Percentiles rank a stretch among this genome's conserved stretches.
phyloP scores from a whole-genome alignment of 2,888 invertebrate genomes.

The Calliopum simillimum region DNA sequence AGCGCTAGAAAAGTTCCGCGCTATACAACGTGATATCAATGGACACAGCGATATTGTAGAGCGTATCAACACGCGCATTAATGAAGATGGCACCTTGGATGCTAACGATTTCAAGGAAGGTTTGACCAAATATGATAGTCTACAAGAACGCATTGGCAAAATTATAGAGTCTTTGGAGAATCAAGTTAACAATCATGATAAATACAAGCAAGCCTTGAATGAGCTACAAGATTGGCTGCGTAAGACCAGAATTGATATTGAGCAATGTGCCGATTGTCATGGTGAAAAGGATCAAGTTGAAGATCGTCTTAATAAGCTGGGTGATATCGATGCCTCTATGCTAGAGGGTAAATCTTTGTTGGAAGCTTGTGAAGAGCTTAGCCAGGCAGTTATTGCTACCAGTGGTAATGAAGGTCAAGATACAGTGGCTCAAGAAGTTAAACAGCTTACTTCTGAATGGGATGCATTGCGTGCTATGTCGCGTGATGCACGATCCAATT shows the following conservation, averaged over 20 bases:
- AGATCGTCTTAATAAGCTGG: slow-evolving; percentile 81
- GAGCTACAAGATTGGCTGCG: slow-evolving; percentile 89
- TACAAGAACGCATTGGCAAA: slow-evolving; percentile 75
- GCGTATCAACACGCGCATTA: slow-evolving; percentile 79
- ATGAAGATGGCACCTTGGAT: slow-evolving; percentile 76
- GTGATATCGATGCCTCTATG: slow-evolving; percentile 76
- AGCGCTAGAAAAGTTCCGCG: slow-evolving; percentile 86
- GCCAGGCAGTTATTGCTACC: slow-evolving; percentile 79
- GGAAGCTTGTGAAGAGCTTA: slow-evolving; percentile 78
- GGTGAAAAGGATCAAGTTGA: slow-evolving; percentile 85
- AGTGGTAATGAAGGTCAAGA: slow-evolving; percentile 89
- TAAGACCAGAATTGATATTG: slow-evolving; percentile 82
- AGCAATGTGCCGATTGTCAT: slow-evolving; percentile 87
- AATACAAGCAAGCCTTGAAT: slow-evolving; percentile 85
- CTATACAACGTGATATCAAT: slow-evolving; percentile 83
- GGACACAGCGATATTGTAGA: slow-evolving; percentile 83
- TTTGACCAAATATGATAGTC: slow-evolving; percentile 77
- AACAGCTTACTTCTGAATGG: slow-evolving; percentile 84
- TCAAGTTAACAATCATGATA: slow-evolving; percentile 88
- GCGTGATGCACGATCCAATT: slow-evolving; percentile 79
- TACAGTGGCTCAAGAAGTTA: slow-evolving; percentile 82
- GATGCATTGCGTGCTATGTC: slow-evolving; percentile 81
- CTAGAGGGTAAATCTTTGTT: slow-evolving; percentile 81
- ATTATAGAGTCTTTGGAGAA: slow-evolving; percentile 82
- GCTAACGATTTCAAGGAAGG: slow-evolving; percentile 78